A percentile compares a stretch with the other conserved stretches of the same genome.
Evolutionary conservation across 2,888 invertebrate species (phyloP).

Genomic region (Myathropa florea): DNA sequence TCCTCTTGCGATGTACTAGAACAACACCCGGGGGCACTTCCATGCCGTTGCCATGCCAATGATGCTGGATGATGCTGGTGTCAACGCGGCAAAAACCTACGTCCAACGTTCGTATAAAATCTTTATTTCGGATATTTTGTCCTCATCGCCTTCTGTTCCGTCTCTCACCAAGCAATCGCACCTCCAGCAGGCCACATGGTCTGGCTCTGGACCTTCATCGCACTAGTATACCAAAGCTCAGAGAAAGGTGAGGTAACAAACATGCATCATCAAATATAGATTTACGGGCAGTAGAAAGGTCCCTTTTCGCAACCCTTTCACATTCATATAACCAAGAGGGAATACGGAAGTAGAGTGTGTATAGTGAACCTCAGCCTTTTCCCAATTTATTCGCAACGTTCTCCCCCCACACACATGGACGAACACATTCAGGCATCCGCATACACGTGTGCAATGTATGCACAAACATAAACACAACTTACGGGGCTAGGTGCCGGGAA

Average conservation of each 20-base stretch:
- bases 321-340: conserved; percentile 70
- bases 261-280: conserved; percentile 72
- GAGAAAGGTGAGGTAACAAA: conserved; percentile 66
- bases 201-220: conserved; percentile 38
- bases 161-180: not conserved
- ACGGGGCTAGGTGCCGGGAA: conserved; percentile 68
- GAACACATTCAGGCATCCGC: conserved; percentile 4
- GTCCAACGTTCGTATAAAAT: conserved; percentile 62
- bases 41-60: conserved; percentile 64
- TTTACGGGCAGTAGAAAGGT: conserved; percentile 69
- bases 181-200: conserved; percentile 19
- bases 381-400: conserved; percentile 70
- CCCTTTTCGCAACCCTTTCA: conserved; percentile 68
- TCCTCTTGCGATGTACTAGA: conserved; percentile 54
- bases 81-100: conserved; percentile 69
- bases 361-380: conserved; percentile 56
- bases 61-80: conserved; percentile 66
- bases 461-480: conserved; percentile 66
- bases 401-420: conserved; percentile 30
- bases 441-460: conserved; percentile 28
- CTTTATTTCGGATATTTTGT: conserved; percentile 63
- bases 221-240: conserved; percentile 53
- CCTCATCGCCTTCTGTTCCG: conserved; percentile 42
- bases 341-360: conserved; percentile 65
- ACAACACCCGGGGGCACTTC: conserved; percentile 62